Base-by-base conservation (phyloP, 2,888 invertebrate genomes). In the Protula sp. region DNA sequence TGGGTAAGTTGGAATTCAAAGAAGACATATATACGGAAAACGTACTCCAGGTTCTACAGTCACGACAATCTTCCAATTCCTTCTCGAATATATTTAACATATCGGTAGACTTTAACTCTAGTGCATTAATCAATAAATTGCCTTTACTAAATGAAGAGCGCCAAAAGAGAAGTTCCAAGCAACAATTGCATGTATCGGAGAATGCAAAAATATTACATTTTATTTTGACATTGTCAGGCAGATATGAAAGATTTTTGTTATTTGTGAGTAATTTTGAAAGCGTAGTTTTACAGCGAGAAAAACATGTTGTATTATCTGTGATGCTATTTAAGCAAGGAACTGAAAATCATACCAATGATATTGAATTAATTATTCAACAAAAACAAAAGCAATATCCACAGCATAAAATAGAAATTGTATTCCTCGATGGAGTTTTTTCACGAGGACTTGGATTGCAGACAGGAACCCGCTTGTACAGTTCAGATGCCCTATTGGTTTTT, bases 221-320 rank as follows among this genome's bases (percentile, higher is more conserved):
- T 71, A 87, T 97, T 52, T 82, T 98, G 47, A 94, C 98, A 0
- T 82, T 98, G 14, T 86, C 90, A 9, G 97, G 94, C 0, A 86
- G 95, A 64, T 87, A 87, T 66, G 85, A 87, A 38, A 88, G 88
- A 0, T 94, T 97, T 74, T 83, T 86, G 47, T 85, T 95, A 54
- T 98, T 98, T 79, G 84, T 94, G 79, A 85, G 83, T 60, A 90
- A 89, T 74, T 94, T 91, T 80, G 91, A 92, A 80, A 86, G 88
- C 55, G 85, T 89, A 27, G 88, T 89, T 67, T 78, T 90, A 19
- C 83, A 83, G 71, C 84, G 82, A 29, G 83, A 85, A 63, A 87
- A 89, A 78, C 83, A 83, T 66, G 87, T 88, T 30, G 83, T 85
- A 57, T 81, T 93, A 29, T 84, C 87, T 65, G 85, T 93, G 50